Conservation (phyloP, 2,113 vertebrate genomes). For the Caranx melampygus region DNA sequence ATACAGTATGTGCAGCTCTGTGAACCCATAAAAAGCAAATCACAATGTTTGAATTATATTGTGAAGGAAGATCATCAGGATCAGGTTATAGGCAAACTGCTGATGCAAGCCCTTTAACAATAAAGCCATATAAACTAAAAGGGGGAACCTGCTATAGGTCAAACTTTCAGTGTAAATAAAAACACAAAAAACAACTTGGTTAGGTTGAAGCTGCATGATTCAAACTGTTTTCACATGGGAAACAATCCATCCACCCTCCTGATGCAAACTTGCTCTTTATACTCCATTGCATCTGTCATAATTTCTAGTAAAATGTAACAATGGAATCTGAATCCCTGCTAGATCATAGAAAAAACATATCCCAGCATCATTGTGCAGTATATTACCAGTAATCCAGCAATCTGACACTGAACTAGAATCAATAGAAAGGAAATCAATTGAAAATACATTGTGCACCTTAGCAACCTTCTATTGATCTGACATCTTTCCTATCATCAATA, state of each 20-base stretch:
- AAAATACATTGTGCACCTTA: conserved; percentile 49
- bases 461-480: conserved; percentile 22
- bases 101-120: no score
- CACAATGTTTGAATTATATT: no score
- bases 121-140: no score
- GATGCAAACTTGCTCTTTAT: not conserved
- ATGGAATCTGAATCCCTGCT: not conserved
- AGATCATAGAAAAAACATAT: conserved; percentile 4
- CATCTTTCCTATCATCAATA: conserved; percentile 22
- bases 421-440: conserved; percentile 52
- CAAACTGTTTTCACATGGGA: not conserved
- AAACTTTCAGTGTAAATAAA: no score
- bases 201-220: no score
- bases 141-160: no score
- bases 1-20: no score
- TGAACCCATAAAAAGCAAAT: no score
- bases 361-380: conserved; percentile 4
- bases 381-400: conserved; percentile 32
- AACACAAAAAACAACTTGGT: no score
- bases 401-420: conserved; percentile 43
- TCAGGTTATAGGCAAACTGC: no score
- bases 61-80: no score
- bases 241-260: not conserved
- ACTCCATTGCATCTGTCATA: not conserved
- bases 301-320: not conserved